Evolutionary conservation across 64 coral and sea anemone species (phyloP).

Genomic region (Orbicella faveolata): DNA sequence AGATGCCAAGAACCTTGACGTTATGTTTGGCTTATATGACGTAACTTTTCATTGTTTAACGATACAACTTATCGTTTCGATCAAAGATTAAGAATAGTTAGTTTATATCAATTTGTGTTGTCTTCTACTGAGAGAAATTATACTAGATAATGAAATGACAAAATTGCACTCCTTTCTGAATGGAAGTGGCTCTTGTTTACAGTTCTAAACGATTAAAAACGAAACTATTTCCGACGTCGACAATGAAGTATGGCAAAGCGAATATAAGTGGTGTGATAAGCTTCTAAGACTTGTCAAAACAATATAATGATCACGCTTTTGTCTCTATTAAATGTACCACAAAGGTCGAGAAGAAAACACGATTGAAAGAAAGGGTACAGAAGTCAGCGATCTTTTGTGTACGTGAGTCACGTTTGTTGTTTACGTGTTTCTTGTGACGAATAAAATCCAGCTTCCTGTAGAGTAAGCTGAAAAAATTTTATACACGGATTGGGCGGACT

Average conservation of each 20-base stretch:
- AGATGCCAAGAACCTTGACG: neutral
- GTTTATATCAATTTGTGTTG: neutral
- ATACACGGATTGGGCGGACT: too few species aligned
- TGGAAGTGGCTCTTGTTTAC: neutral
- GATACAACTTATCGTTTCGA: neutral
- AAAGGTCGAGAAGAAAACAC: neutral
- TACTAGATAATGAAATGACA: neutral
- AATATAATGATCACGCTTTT: neutral
- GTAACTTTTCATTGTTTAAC: neutral
- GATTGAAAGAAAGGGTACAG: too few species aligned
- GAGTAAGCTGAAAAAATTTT: too few species aligned
- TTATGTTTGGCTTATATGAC: neutral
- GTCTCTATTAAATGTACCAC: neutral
- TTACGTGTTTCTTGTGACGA: too few species aligned
- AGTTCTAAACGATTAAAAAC: neutral
- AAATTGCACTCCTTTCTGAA: neutral
- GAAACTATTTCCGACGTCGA: neutral
- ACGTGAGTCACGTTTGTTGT: too few species aligned
- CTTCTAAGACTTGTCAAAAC: constrained; percentile 1
- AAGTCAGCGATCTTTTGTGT: too few species aligned
- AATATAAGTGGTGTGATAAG: constrained; percentile 3
- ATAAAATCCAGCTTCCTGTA: too few species aligned
- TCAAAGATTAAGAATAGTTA: neutral
- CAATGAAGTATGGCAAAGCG: constrained; percentile 1
- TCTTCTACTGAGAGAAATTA: neutral